A percentile compares a stretch with the other conserved stretches of the same genome.
Evolutionary conservation across 2,797 vertebrate species (phyloP).

Genomic region (Pagetopsis macropterus): DNA sequence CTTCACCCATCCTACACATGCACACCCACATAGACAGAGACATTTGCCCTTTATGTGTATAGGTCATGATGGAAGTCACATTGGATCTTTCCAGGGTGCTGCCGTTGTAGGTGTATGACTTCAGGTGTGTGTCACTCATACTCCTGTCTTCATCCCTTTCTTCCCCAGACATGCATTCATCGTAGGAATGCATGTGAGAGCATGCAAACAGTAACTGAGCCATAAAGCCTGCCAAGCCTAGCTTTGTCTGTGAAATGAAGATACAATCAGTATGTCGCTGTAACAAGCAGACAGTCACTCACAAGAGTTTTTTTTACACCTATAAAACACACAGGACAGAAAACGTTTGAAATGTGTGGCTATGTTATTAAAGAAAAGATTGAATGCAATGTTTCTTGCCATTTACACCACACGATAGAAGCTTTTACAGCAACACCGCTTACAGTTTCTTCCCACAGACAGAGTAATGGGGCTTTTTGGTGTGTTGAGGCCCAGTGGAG

Average conservation of each 20-base stretch:
- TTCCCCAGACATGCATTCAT: slow-evolving; percentile 29
- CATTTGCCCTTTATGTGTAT: slow-evolving; percentile 2
- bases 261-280: slow-evolving; percentile 55
- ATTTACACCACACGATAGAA: slow-evolving; percentile 20
- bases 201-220: slow-evolving; percentile 39
- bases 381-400: background rate
- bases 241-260: slow-evolving; percentile 53
- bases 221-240: slow-evolving; percentile 47
- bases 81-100: background rate
- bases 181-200: slow-evolving; percentile 44
- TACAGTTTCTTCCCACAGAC: slow-evolving; percentile 26
- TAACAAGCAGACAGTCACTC: slow-evolving; percentile 48
- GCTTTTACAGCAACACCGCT: slow-evolving; percentile 21
- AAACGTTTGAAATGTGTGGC: background rate
- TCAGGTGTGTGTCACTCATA: slow-evolving; percentile 3
- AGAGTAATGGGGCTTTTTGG: slow-evolving; percentile 14
- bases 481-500: slow-evolving; percentile 32
- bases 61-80: background rate
- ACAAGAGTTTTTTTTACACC: slow-evolving; percentile 34
- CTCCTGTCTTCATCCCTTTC: slow-evolving; percentile 12
- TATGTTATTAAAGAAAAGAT: slow-evolving; percentile 1
- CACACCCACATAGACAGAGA: background rate
- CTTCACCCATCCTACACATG: background rate
- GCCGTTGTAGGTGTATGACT: background rate
- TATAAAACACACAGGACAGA: slow-evolving; percentile 11